Base-by-base conservation (phyloP, 37 sponge, comb jelly and placozoan genomes). In the Aphrocallistes beatrix region DNA sequence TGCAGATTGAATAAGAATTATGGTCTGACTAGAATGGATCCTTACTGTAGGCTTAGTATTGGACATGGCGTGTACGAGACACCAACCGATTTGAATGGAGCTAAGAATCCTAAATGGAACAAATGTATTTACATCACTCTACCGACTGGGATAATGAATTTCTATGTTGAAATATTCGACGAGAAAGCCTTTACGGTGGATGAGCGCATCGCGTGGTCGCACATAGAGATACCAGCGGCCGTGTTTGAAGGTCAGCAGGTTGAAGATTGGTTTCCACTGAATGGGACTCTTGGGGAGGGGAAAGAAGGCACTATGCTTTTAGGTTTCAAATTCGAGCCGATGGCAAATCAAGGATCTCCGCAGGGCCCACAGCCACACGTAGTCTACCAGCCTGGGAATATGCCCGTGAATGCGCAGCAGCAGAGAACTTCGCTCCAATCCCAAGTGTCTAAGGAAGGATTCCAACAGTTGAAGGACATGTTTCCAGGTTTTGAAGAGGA, bases 41-140 rank as follows among this genome's bases (percentile, higher is more conserved):
- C 99, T 0, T 98, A 93, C 90, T 95, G 96, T 51, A 87, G 96
- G 0, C 51, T 98, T 0, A 83, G 92, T 8, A 86, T 98, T n/a
- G 99, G 99, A 1, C 96, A 98, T 83, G 84, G 89, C 39, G 96
- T 95, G 39, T 89, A 88, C 81, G 96, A 95, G 86, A 95, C 96
- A 37, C 93, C 91, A 1, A 89, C 96, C 21, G 91, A 91, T 37
- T 39, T 84, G 13, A 95, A 95, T 86, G 99, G 94, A 9, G 92
- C 94, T 37, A 98, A 98, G 83, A 93, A 90, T 40, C 99, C 99
- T 0, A 85, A 90, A 3, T 98, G 99, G 99, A 98, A 98, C 88
- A 95, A 98, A 36, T 86, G 13, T 82, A 17, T 69, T 17, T 87
- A 25, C 81, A 91, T 93, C 39, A 89, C 91, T 37, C 51, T 93